Percentiles rank a stretch among this genome's conserved stretches.
Evolutionary conservation across 2,113 vertebrate species (phyloP).

Genomic region (Psophia crepitans): DNA sequence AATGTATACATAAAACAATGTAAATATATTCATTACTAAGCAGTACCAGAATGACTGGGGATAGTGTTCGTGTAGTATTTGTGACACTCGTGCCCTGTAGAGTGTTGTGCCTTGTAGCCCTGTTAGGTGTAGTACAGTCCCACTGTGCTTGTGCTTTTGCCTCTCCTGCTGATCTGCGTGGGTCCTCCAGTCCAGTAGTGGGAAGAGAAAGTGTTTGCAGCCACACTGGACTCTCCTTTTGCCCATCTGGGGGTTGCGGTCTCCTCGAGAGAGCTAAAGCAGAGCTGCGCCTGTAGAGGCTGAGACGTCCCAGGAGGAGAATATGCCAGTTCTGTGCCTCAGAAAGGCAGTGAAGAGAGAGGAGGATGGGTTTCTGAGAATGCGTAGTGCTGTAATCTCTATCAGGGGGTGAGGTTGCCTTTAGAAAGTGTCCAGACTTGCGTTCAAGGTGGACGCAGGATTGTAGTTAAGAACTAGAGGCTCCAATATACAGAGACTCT

Average conservation of each 20-base stretch:
- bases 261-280: accelerated
- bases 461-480: neutral
- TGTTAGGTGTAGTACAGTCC: neutral
- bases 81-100: neutral
- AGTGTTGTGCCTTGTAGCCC: accelerated
- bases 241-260: neutral
- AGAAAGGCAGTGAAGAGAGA: neutral
- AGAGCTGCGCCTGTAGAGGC: accelerated
- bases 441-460: neutral
- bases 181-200: neutral
- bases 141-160: neutral
- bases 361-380: neutral
- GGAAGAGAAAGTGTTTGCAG: neutral
- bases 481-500: too few relatives aligned
- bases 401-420: neutral
- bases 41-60: neutral
- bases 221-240: neutral
- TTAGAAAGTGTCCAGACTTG: neutral
- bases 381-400: accelerated
- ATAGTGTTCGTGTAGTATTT: neutral
- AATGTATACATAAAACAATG: neutral
- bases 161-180: neutral
- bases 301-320: neutral
- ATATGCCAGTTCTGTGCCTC: neutral
- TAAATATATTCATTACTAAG: neutral